phyloP scores from a whole-genome alignment of 1,140 invertebrate genomes.

The Bombyx mori region ASM3026992v2 NC_085115.1:6041001-6041500 shows the following conservation, averaged over 20 bases:
- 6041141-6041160: slow-evolving; percentile 41
- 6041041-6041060: too few species aligned
- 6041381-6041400: slow-evolving; percentile 17
- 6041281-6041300: slow-evolving; percentile 31
- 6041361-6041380: slow-evolving; percentile 16
- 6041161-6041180: slow-evolving; percentile 41
- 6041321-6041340: slow-evolving; percentile 27
- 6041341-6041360: slow-evolving; percentile 19
- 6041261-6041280: slow-evolving; percentile 46
- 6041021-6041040: too few species aligned
- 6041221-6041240: slow-evolving; percentile 39
- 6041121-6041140: slow-evolving; percentile 16
- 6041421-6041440: slow-evolving; percentile 1
- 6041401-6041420: slow-evolving; percentile 4
- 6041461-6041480: not conserved
- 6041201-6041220: slow-evolving; percentile 44
- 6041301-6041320: slow-evolving; percentile 34
- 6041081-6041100: slow-evolving; percentile 8
- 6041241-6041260: slow-evolving; percentile 41
- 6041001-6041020: too few species aligned
- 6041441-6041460: not conserved
- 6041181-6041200: slow-evolving; percentile 40
- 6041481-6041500: not conserved
- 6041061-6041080: too few species aligned
- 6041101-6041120: slow-evolving; percentile 19